A percentile compares a stretch with the other conserved stretches of the same genome.
Evolutionary conservation across 2,888 invertebrate genomes (phyloP).

Genomic region (Amphipoea lucens): DNA sequence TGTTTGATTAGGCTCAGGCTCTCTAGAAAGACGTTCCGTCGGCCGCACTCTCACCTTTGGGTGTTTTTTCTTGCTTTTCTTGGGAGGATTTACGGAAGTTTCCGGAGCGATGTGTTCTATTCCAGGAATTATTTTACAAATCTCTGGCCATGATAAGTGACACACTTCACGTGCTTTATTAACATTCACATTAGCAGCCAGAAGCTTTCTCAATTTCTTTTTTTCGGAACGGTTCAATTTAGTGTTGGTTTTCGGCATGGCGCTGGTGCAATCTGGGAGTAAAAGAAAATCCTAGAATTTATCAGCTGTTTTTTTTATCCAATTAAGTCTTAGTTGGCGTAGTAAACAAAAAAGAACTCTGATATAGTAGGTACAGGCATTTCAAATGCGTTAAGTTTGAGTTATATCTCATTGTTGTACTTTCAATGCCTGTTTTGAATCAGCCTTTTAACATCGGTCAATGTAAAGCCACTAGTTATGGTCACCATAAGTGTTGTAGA

Average conservation of each 20-base stretch:
- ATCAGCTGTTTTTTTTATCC: constrained; percentile 28
- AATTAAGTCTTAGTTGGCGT: not conserved
- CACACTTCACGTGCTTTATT: constrained; percentile 26
- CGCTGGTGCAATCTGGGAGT: constrained; percentile 52
- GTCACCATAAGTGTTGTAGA: not conserved
- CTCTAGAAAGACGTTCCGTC: not conserved
- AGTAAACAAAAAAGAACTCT: not conserved
- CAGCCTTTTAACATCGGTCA: not conserved
- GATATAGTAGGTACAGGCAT: not conserved
- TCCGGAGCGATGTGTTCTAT: not conserved
- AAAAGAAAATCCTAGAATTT: constrained; percentile 53
- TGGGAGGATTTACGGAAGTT: not conserved
- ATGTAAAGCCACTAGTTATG: not conserved
- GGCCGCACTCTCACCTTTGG: not conserved
- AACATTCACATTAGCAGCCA: constrained; percentile 24
- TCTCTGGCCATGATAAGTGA: constrained; percentile 22
- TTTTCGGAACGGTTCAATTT: not conserved
- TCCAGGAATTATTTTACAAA: constrained; percentile 20
- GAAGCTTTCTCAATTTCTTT: constrained; percentile 24
- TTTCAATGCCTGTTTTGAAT: not conserved
- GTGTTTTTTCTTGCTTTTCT: not conserved
- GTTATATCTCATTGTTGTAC: not conserved
- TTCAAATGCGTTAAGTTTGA: not conserved
- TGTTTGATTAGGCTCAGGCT: not conserved
- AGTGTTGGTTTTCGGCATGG: constrained; percentile 30